Evolutionary conservation across 2,113 vertebrate species (phyloP).

Genomic region (Macquaria ambigua): DNA sequence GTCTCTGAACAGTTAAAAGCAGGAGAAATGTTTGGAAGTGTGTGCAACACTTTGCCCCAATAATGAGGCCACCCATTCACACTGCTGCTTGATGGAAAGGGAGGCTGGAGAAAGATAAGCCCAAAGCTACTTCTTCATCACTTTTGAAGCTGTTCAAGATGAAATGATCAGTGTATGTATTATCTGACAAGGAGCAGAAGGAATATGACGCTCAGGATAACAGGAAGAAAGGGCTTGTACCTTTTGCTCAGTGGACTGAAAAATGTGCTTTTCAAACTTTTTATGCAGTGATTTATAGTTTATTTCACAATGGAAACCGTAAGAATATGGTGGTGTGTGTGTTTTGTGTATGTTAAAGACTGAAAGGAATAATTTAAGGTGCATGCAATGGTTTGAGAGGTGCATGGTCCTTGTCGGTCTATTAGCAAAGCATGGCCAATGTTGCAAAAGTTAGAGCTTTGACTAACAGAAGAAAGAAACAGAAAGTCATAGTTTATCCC

Average conservation of each 20-base stretch:
- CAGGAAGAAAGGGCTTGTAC: slow-evolving; percentile 49
- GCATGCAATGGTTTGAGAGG: slow-evolving; percentile 24
- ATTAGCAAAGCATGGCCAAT: slow-evolving; percentile 35
- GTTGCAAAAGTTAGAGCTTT: slow-evolving; percentile 17
- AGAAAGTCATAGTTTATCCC: slow-evolving; percentile 55
- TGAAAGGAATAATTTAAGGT: slow-evolving; percentile 22
- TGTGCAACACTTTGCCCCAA: not conserved
- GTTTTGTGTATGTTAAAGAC: slow-evolving; percentile 26
- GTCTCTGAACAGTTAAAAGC: slow-evolving; percentile 23
- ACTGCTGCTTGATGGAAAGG: slow-evolving; percentile 14
- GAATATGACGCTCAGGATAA: slow-evolving; percentile 50
- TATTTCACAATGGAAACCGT: slow-evolving; percentile 32
- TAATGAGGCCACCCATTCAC: slow-evolving; percentile 2
- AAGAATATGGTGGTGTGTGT: not conserved
- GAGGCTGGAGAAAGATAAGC: slow-evolving; percentile 30
- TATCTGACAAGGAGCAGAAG: too few relatives aligned
- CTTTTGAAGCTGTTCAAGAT: slow-evolving; percentile 52
- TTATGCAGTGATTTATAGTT: slow-evolving; percentile 50
- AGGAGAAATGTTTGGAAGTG: slow-evolving; percentile 33
- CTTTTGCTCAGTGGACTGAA: slow-evolving; percentile 43
- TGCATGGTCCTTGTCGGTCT: not conserved
- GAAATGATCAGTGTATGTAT: slow-evolving; percentile 52
- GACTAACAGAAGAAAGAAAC: slow-evolving; percentile 46
- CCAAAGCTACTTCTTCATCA: slow-evolving; percentile 44
- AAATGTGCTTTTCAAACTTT: slow-evolving; percentile 56